These are phyloP conservation scores for Alouatta caraya DNA, from an alignment of 2,797 vertebrate genomes.

Conservation along the genomic window DNA sequence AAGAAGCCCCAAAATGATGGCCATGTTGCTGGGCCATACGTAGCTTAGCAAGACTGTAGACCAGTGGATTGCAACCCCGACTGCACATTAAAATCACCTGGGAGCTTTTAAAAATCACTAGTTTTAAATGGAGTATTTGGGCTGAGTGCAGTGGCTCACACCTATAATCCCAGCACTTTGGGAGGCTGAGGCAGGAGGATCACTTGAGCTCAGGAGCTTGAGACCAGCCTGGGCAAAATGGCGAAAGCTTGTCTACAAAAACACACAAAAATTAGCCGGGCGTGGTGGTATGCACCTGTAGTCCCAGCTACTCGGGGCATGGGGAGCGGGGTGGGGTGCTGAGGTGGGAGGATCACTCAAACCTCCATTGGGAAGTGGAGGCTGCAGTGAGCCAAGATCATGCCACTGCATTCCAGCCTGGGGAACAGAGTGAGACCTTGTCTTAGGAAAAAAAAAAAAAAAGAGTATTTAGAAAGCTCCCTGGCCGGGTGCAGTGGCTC, in stretches of 20 bases:
- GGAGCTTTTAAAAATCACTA: not conserved
- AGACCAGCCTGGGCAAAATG: not conserved
- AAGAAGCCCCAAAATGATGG: not conserved
- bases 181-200: not conserved
- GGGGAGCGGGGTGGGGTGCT: not conserved
- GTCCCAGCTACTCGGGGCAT: not conserved
- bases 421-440: not conserved
- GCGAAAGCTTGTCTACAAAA: not conserved
- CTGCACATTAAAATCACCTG: not conserved
- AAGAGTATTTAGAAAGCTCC: not conserved
- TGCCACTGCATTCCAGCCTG: not conserved
- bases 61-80: not conserved
- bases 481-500: rapidly evolving
- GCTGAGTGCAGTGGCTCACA: not conserved
- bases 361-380: too few species aligned
- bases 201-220: not conserved
- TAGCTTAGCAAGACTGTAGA: not conserved
- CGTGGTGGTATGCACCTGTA: not conserved
- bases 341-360: not conserved
- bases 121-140: not conserved
- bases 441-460: not conserved
- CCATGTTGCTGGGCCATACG: not conserved
- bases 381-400: not conserved
- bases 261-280: not conserved
- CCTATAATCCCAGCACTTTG: not conserved